These are phyloP conservation scores for Bugulina stolonifera DNA, from an alignment of 2,888 invertebrate species.

Conservation along the genomic window DNA sequence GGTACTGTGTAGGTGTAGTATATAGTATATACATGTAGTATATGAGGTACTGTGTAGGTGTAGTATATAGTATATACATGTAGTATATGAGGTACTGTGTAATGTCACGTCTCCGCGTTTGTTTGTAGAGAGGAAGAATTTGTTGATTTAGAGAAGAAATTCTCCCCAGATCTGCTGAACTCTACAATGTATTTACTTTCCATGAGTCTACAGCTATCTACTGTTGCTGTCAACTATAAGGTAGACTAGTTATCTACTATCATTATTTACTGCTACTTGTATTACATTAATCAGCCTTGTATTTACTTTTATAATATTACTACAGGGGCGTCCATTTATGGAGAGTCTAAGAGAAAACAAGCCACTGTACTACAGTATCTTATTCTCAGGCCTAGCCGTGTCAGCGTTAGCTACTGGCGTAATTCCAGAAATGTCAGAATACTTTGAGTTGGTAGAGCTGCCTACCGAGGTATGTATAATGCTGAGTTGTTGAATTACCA, in stretches of 20 bases:
- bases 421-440: conserved; percentile 75
- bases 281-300: too few species aligned
- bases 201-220: conserved; percentile 91
- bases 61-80: too few species aligned
- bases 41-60: too few species aligned
- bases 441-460: conserved; percentile 93
- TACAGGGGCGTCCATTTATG: conserved; percentile 96
- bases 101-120: too few species aligned
- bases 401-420: conserved; percentile 76
- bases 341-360: conserved; percentile 88
- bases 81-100: too few species aligned
- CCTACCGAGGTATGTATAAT: conserved; percentile 69
- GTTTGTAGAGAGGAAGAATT: conserved; percentile 41
- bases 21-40: too few species aligned
- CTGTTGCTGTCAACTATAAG: conserved; percentile 98
- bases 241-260: conserved; percentile 96
- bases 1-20: too few species aligned
- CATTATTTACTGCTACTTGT: too few species aligned
- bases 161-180: conserved; percentile 88
- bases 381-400: conserved; percentile 75
- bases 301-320: conserved; percentile 27
- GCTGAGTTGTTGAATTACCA: too few species aligned
- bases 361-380: conserved; percentile 81
- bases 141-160: conserved; percentile 67
- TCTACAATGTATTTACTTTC: conserved; percentile 98